Conservation (phyloP, 1,140 invertebrate species). For the Coelopa frigida region DNA sequence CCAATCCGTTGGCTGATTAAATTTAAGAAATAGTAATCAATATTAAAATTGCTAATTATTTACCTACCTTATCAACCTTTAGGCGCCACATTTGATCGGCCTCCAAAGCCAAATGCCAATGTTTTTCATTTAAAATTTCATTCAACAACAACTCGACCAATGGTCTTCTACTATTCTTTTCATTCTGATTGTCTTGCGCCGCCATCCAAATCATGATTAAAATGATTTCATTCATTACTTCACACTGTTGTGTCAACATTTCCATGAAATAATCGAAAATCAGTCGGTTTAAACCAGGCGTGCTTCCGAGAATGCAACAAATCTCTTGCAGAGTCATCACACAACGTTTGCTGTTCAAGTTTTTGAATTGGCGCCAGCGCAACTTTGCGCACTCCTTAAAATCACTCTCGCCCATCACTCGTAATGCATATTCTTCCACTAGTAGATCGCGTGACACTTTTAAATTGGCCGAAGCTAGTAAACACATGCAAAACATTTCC, state of each 20-base stretch:
- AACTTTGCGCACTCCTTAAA: conserved; percentile 18
- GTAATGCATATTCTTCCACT: conserved; percentile 31
- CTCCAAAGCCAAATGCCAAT: conserved; percentile 35
- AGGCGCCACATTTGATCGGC: conserved; percentile 26
- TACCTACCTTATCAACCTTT: conserved; percentile 22
- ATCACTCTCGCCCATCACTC: conserved; percentile 17
- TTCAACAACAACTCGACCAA: conserved; percentile 23
- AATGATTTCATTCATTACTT: conserved; percentile 32
- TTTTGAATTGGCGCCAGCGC: conserved; percentile 35
- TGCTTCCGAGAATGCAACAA: conserved; percentile 21
- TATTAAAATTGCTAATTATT: background rate
- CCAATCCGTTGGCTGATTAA: conserved; percentile 24
- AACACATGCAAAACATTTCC: conserved; percentile 31
- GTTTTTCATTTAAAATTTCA: conserved; percentile 25
- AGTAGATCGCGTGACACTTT: conserved; percentile 23
- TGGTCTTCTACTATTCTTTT: conserved; percentile 12
- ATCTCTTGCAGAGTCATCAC: conserved; percentile 25
- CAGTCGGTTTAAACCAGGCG: conserved; percentile 16
- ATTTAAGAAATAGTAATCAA: conserved; percentile 1
- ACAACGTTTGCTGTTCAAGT: conserved; percentile 22
- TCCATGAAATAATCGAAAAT: conserved; percentile 32
- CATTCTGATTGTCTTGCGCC: conserved; percentile 8
- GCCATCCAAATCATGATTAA: conserved; percentile 24
- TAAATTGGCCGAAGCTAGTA: conserved; percentile 27
- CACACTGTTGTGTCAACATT: conserved; percentile 20